Evolutionary conservation across 2,797 vertebrate species (phyloP).

Genomic region (Heteromormyrus szaboi): DNA sequence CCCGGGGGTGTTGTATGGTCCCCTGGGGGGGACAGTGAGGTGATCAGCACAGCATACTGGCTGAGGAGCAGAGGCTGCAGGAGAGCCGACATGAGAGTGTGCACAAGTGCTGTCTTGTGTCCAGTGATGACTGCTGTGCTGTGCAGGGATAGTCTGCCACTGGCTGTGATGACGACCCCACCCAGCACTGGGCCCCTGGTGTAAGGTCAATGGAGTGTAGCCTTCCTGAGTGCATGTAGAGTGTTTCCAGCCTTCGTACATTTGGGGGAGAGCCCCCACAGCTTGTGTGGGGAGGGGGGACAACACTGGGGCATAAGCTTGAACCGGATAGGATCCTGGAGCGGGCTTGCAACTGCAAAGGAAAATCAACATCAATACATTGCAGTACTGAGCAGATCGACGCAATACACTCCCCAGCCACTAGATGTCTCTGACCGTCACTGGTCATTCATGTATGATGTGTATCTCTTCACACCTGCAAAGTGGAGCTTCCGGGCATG

Average conservation of each 20-base stretch:
- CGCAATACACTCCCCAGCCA: neutral
- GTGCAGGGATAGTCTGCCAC: neutral
- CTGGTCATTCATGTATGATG: neutral
- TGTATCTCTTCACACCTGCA: neutral
- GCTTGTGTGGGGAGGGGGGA: neutral
- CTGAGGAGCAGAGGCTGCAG: neutral
- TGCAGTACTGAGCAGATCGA: neutral
- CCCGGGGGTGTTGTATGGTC: neutral
- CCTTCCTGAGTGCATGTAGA: slow-evolving; percentile 25
- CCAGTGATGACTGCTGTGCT: slow-evolving; percentile 16
- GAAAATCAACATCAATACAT: neutral
- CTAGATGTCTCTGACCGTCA: neutral
- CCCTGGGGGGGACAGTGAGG: neutral
- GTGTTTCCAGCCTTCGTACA: slow-evolving; percentile 37
- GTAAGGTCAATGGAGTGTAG: slow-evolving; percentile 13
- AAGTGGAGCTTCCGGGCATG: neutral
- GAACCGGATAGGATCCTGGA: slow-evolving; percentile 46
- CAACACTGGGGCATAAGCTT: slow-evolving; percentile 36
- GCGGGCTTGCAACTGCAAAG: slow-evolving; percentile 32
- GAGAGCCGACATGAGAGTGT: slow-evolving; percentile 22
- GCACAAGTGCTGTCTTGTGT: slow-evolving; percentile 9
- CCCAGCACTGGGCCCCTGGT: slow-evolving; percentile 21
- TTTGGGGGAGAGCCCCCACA: slow-evolving; percentile 13
- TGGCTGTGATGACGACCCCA: slow-evolving; percentile 6
- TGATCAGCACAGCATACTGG: slow-evolving; percentile 8